Percentiles rank a stretch among this genome's conserved stretches.
phyloP scores from a whole-genome alignment of 2,797 vertebrate species.

The Mallotus villosus region DNA sequence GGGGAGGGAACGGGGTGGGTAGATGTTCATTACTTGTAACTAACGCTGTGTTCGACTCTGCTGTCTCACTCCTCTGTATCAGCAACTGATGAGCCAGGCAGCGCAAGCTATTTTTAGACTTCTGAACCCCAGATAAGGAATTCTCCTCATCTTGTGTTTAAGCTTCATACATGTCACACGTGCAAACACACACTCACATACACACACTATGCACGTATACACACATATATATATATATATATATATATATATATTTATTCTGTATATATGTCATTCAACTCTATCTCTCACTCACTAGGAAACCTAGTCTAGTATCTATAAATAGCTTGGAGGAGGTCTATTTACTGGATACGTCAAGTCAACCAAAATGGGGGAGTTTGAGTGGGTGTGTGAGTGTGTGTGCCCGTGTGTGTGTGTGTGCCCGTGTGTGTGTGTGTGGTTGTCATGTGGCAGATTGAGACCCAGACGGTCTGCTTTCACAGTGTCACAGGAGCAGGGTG shows the following conservation, averaged over 20 bases:
- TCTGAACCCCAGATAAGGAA: slow-evolving; percentile 38
- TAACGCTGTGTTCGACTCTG: slow-evolving; percentile 62
- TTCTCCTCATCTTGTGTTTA: slow-evolving; percentile 16
- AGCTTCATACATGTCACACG: slow-evolving; percentile 15
- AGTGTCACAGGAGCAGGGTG: slow-evolving; percentile 7
- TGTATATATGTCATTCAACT: neutral
- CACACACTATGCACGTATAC: neutral
- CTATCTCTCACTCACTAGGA: no score
- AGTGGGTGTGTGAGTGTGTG: neutral
- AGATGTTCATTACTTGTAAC: slow-evolving; percentile 68
- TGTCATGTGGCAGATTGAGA: neutral
- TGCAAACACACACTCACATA: neutral
- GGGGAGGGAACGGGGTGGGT: slow-evolving; percentile 54
- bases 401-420: neutral
- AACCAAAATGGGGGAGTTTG: neutral
- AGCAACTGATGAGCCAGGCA: slow-evolving; percentile 52
- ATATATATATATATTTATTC: neutral
- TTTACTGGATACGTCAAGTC: no score
- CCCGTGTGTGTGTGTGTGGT: neutral
- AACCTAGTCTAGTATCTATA: neutral
- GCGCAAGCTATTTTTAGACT: slow-evolving; percentile 57
- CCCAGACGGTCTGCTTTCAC: neutral
- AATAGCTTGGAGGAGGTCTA: neutral
- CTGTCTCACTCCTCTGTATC: slow-evolving; percentile 59
- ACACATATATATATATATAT: slow-evolving; percentile 24